Evolutionary conservation across 2,797 vertebrate species (phyloP).

Genomic region (Rhyacichthys aspro): DNA sequence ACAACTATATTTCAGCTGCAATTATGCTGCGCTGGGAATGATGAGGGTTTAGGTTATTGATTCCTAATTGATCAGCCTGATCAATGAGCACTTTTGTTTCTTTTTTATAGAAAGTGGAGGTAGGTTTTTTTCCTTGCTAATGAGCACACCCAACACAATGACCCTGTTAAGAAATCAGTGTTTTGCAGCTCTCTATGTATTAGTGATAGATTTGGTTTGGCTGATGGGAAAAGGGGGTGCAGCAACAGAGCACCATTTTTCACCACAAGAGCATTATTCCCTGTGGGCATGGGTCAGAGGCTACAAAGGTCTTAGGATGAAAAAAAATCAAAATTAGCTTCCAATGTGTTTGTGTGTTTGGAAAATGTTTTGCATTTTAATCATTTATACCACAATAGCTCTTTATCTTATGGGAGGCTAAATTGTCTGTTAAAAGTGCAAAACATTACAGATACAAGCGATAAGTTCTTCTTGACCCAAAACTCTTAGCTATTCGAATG

Average conservation of each 20-base stretch:
- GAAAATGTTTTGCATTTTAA: conserved; percentile 26
- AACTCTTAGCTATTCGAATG: conserved; percentile 13
- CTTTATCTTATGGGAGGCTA: conserved; percentile 4
- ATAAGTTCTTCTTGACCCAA: conserved; percentile 10
- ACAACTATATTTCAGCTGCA: conserved; percentile 82
- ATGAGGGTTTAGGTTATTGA: conserved; percentile 87
- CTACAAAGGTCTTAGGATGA: conserved; percentile 34
- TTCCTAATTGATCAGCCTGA: conserved; percentile 80
- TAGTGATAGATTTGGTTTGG: conserved; percentile 40
- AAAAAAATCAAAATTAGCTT: conserved; percentile 52
- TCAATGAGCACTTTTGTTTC: conserved; percentile 85
- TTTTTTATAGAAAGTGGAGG: conserved; percentile 76
- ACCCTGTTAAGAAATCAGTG: conserved; percentile 59
- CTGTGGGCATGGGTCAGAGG: conserved; percentile 59
- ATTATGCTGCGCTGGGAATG: conserved; percentile 81
- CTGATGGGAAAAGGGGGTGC: conserved; percentile 47
- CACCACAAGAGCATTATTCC: conserved; percentile 58
- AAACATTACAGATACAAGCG: conserved; percentile 4
- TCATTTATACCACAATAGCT: conserved; percentile 12
- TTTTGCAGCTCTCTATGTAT: conserved; percentile 49
- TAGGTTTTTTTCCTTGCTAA: conserved; percentile 69
- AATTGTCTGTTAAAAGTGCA: neutral
- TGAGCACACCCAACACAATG: conserved; percentile 61
- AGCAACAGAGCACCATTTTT: conserved; percentile 58
- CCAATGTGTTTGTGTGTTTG: conserved; percentile 39